Evolutionary conservation across 2,113 vertebrate genomes (phyloP).

Genomic region (Mustelus asterias): DNA sequence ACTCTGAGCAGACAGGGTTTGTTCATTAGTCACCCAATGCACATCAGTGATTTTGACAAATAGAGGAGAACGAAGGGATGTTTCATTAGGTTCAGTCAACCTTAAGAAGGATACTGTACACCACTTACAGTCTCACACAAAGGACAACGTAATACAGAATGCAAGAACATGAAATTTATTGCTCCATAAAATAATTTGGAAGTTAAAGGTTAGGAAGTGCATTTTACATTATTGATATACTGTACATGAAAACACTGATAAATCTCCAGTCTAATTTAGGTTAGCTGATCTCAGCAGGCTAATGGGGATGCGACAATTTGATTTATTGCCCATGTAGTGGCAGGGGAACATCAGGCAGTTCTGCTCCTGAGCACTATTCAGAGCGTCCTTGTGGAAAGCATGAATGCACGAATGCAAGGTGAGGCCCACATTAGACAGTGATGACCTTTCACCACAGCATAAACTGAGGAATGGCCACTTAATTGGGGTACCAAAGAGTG

Average conservation of each 20-base stretch:
- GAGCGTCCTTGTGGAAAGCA: neutral
- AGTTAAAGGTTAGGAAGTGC: neutral
- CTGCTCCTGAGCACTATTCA: neutral
- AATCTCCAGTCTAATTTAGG: neutral
- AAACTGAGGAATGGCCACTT: neutral
- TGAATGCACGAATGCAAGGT: neutral
- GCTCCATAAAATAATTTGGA: neutral
- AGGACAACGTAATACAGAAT: neutral
- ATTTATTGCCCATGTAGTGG: neutral
- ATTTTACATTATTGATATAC: neutral
- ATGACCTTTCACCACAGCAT: neutral
- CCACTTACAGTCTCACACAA: neutral
- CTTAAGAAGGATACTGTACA: neutral
- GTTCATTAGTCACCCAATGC: neutral
- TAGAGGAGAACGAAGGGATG: neutral
- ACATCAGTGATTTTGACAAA: neutral
- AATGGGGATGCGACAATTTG: neutral
- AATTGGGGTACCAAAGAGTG: neutral
- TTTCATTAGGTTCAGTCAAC: neutral
- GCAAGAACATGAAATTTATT: neutral
- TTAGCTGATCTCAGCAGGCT: neutral
- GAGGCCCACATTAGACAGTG: neutral
- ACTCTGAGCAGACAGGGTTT: neutral
- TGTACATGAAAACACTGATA: neutral
- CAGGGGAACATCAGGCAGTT: neutral